These are phyloP conservation scores for Spisula subtruncata DNA, from an alignment of 2,888 invertebrate species.

Conservation along the genomic window DNA sequence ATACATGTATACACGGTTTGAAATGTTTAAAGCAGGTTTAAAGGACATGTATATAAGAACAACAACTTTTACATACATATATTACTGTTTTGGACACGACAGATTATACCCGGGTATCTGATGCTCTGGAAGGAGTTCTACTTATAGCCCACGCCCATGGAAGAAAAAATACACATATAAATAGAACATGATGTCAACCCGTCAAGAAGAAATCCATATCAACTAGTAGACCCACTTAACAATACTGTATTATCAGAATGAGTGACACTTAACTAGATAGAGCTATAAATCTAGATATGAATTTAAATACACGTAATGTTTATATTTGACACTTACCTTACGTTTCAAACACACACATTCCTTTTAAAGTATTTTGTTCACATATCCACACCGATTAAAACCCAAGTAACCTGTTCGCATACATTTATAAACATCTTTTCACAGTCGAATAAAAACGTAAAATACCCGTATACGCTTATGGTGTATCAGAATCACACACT, in stretches of 20 bases:
- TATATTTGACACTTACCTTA: not conserved
- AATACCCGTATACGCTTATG: not conserved
- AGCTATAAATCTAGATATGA: not conserved
- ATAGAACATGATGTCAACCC: no score
- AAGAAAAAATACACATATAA: no score
- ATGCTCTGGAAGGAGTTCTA: no score
- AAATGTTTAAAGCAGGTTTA: no score
- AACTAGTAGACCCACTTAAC: no score
- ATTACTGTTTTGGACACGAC: no score
- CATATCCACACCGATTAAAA: not conserved
- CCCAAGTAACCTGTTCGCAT: not conserved
- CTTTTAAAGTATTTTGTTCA: not conserved
- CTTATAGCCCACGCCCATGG: no score
- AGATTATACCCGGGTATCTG: no score
- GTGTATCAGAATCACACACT: not conserved
- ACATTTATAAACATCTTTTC: not conserved
- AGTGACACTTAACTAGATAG: not conserved
- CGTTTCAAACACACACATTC: not conserved
- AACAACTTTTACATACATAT: no score
- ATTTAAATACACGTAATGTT: not conserved
- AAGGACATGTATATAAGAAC: no score
- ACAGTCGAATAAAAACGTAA: not conserved
- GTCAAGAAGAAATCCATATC: no score
- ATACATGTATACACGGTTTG: no score
- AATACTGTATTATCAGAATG: not conserved